A percentile compares a stretch with the other conserved stretches of the same genome.
phyloP scores from a whole-genome alignment of 2,888 invertebrate species.

The Laspeyria flexula region DNA sequence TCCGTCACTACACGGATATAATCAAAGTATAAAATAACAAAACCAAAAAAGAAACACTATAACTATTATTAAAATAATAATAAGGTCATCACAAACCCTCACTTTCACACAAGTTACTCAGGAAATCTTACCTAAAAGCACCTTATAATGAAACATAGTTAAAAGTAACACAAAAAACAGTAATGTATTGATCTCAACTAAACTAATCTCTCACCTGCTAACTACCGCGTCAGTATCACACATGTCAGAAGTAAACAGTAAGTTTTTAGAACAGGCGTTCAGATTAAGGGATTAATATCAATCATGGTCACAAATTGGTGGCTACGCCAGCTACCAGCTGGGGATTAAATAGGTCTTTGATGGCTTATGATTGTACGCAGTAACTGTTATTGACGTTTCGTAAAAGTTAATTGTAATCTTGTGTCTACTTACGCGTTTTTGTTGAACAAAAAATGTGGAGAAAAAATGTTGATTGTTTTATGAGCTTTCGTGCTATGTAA shows the following conservation, averaged over 20 bases:
- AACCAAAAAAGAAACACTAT: too few relatives aligned
- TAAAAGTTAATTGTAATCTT: conserved; percentile 42
- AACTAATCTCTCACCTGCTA: conserved; percentile 4
- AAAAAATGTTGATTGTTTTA: too few relatives aligned
- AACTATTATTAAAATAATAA: too few relatives aligned
- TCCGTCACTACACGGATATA: too few relatives aligned
- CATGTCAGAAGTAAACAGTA: conserved; percentile 50
- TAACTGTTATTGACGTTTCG: conserved; percentile 50
- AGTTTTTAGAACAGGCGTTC: conserved; percentile 58
- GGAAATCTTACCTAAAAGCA: too few relatives aligned
- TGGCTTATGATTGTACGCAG: conserved; percentile 31
- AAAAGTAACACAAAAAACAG: not conserved
- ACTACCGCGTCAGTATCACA: conserved; percentile 30
- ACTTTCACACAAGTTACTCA: too few relatives aligned
- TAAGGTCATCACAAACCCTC: too few relatives aligned
- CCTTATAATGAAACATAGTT: too few relatives aligned
- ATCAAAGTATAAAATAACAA: too few relatives aligned
- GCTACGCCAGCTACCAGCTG: conserved; percentile 68
- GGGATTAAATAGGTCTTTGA: conserved; percentile 46
- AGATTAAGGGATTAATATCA: conserved; percentile 82
- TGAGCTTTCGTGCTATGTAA: too few relatives aligned
- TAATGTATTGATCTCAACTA: not conserved
- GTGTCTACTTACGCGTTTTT: conserved; percentile 2
- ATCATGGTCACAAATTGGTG: conserved; percentile 77
- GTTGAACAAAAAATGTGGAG: too few relatives aligned